These are phyloP conservation scores for Acestrorhynchus altus DNA, from an alignment of 2,797 vertebrate species.

Conservation along the genomic window DNA sequence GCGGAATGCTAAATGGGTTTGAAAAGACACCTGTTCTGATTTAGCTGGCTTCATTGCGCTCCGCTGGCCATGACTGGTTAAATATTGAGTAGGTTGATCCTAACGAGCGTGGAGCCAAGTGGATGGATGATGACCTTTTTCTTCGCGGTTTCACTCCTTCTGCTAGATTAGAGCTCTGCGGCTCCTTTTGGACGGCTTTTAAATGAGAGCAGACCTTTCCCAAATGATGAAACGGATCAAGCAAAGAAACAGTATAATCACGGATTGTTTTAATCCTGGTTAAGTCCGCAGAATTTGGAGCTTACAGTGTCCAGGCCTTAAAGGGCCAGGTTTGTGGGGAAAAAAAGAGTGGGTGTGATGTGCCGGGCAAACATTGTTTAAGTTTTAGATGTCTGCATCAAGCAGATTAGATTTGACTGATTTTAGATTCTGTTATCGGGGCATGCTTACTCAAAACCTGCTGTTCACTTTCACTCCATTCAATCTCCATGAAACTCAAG, in stretches of 20 bases:
- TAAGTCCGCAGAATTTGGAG: background rate
- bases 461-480: no score
- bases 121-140: conserved; percentile 35
- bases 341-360: background rate
- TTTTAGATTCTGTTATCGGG: no score
- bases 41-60: conserved; percentile 40
- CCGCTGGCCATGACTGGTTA: conserved; percentile 48
- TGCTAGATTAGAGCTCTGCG: background rate
- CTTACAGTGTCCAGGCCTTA: background rate
- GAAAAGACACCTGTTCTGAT: conserved; percentile 59
- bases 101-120: conserved; percentile 1
- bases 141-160: conserved; percentile 12
- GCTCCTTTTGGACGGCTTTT: background rate
- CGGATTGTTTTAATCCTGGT: conserved; percentile 6
- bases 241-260: background rate
- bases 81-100: conserved; percentile 46
- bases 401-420: no score
- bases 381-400: background rate
- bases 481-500: no score
- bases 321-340: background rate
- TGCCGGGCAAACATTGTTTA: background rate
- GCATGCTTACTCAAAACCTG: no score
- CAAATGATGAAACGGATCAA: background rate
- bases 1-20: conserved; percentile 48
- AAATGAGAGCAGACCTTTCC: background rate